Conservation (phyloP, 2,888 invertebrate species). For the Drosophila koepferae region DNA sequence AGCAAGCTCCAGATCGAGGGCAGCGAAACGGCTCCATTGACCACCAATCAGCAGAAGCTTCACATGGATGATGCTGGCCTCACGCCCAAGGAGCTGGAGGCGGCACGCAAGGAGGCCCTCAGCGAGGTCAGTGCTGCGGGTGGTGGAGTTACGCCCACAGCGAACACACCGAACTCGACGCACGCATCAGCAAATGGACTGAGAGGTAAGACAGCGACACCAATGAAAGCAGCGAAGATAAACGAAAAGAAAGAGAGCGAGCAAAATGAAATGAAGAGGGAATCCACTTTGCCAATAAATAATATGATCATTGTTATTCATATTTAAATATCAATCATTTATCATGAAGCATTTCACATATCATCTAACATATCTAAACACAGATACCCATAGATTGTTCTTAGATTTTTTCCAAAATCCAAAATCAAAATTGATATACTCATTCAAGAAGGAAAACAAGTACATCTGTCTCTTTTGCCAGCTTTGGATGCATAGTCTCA, state of each 20-base stretch:
- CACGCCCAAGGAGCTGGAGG: constrained; percentile 76
- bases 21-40: constrained; percentile 83
- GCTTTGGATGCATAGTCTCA: too few species aligned
- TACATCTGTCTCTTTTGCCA: too few species aligned
- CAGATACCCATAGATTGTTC: background rate
- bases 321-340: background rate
- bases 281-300: background rate
- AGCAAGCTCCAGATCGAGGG: constrained; percentile 81
- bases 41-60: constrained; percentile 82
- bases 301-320: background rate
- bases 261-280: background rate
- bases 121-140: constrained; percentile 45
- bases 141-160: constrained; percentile 59
- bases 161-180: constrained; percentile 69
- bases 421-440: too few species aligned
- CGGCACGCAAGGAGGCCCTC: constrained; percentile 60
- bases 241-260: background rate
- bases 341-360: background rate
- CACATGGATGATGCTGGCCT: constrained; percentile 78
- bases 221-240: background rate
- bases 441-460: too few species aligned
- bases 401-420: too few species aligned
- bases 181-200: constrained; percentile 79
- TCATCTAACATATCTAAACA: background rate
- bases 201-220: constrained; percentile 63